Percentiles rank a stretch among this genome's conserved stretches.
These are phyloP conservation scores for Elanus axillaris DNA, from an alignment of 2,113 vertebrate genomes.

Conservation along the genomic window DNA sequence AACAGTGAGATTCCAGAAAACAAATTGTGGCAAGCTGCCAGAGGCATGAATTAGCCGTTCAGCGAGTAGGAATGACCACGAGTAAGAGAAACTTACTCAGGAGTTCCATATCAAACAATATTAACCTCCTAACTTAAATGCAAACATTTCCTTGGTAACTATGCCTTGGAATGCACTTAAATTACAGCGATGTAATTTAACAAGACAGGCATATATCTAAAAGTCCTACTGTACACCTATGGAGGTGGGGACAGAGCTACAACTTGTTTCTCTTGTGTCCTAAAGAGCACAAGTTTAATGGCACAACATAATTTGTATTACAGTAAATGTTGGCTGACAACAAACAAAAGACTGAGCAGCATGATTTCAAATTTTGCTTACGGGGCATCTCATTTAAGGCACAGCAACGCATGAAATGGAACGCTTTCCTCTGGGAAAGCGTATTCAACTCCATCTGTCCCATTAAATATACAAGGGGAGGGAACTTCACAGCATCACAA, in stretches of 20 bases:
- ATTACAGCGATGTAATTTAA: not conserved
- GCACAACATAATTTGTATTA: too few relatives aligned
- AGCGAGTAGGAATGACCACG: not conserved
- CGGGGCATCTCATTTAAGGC: too few relatives aligned
- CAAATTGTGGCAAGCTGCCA: not conserved
- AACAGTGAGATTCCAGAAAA: not conserved
- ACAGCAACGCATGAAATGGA: accelerated
- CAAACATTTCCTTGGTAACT: not conserved
- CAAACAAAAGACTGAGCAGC: too few relatives aligned
- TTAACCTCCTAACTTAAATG: not conserved
- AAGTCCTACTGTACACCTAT: not conserved
- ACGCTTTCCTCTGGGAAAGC: not conserved
- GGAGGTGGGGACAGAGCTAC: not conserved
- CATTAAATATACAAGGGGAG: accelerated
- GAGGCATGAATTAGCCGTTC: not conserved
- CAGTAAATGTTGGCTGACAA: not conserved
- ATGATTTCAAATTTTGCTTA: accelerated
- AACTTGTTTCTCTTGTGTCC: not conserved
- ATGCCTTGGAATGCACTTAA: not conserved
- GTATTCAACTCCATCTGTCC: accelerated
- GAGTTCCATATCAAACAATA: not conserved
- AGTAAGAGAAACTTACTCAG: not conserved
- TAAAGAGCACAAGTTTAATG: not conserved
- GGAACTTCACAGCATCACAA: accelerated
- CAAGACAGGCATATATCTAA: too few relatives aligned